Evolutionary conservation across 2,113 vertebrate genomes (phyloP).

Genomic region (Lagopus leucura): DNA sequence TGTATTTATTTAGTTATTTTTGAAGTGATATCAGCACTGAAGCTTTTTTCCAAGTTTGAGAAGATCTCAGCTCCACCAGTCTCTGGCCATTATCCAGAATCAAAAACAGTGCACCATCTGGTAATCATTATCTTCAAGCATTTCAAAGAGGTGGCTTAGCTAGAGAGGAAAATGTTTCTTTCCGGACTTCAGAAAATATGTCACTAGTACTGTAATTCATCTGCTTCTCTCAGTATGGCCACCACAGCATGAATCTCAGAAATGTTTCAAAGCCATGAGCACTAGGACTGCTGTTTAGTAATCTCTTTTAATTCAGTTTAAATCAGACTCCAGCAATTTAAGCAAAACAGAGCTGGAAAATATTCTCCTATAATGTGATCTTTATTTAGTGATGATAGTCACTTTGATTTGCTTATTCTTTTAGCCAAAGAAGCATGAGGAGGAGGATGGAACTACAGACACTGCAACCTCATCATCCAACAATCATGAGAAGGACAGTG

Average conservation of each 20-base stretch:
- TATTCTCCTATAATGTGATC: not conserved
- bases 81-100: slow-evolving; percentile 33
- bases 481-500: slow-evolving; percentile 86
- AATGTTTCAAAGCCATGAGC: slow-evolving; percentile 12
- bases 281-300: not conserved
- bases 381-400: not conserved
- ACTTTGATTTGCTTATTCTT: slow-evolving; percentile 39
- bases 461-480: slow-evolving; percentile 91
- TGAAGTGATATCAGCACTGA: not conserved
- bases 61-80: not conserved
- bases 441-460: slow-evolving; percentile 89
- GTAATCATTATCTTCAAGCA: slow-evolving; percentile 40
- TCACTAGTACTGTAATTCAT: slow-evolving; percentile 17
- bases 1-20: not conserved
- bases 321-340: slow-evolving; percentile 20
- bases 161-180: slow-evolving; percentile 11
- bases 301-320: not conserved
- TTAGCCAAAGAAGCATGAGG: slow-evolving; percentile 86
- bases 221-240: not conserved
- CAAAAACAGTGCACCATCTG: slow-evolving; percentile 19
- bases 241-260: slow-evolving; percentile 10
- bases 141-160: slow-evolving; percentile 10
- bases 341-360: slow-evolving; percentile 8
- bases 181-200: not conserved
- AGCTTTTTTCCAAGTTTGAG: not conserved